Conservation (phyloP, 2,113 vertebrate genomes). For the Nerophis lumbriciformis region DNA sequence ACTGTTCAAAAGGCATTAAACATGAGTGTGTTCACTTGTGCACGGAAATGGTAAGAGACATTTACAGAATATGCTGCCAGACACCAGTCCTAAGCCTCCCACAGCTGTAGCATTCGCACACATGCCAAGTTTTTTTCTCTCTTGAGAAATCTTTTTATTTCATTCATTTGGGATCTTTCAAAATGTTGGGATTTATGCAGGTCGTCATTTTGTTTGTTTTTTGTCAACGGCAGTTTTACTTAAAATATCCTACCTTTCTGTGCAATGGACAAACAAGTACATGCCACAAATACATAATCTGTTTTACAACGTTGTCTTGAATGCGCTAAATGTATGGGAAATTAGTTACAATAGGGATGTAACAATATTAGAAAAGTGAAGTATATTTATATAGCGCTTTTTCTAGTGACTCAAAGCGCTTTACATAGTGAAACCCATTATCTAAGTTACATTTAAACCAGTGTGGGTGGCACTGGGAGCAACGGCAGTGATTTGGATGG, state of each 20-base stretch:
- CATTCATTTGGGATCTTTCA: slow-evolving; percentile 1
- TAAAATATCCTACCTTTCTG: slow-evolving; percentile 18
- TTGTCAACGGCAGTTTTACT: slow-evolving; percentile 16
- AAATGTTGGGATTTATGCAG: slow-evolving; percentile 6
- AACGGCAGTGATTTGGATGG: no score
- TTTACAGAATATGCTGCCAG: slow-evolving; percentile 40
- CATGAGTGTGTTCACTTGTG: slow-evolving; percentile 52
- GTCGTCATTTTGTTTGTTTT: slow-evolving; percentile 15
- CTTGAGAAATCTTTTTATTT: slow-evolving; percentile 1
- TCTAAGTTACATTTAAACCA: no score
- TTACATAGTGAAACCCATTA: no score
- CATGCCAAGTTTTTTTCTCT: slow-evolving; percentile 11
- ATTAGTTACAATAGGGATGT: no score
- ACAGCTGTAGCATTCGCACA: slow-evolving; percentile 32
- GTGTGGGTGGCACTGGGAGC: no score
- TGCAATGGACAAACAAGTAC: background rate
- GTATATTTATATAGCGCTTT: no score
- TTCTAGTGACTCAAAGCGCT: no score
- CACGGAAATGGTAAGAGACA: slow-evolving; percentile 41
- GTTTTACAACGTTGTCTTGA: background rate
- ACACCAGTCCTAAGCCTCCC: slow-evolving; percentile 15
- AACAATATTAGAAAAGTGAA: no score
- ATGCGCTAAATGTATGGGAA: no score
- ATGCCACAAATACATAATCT: background rate
- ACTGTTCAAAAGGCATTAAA: slow-evolving; percentile 66